Evolutionary conservation across 1,140 invertebrate species (phyloP), one percentile per base, ranked within the genome.

Genomic region (Streblospio benedicti): DNA sequence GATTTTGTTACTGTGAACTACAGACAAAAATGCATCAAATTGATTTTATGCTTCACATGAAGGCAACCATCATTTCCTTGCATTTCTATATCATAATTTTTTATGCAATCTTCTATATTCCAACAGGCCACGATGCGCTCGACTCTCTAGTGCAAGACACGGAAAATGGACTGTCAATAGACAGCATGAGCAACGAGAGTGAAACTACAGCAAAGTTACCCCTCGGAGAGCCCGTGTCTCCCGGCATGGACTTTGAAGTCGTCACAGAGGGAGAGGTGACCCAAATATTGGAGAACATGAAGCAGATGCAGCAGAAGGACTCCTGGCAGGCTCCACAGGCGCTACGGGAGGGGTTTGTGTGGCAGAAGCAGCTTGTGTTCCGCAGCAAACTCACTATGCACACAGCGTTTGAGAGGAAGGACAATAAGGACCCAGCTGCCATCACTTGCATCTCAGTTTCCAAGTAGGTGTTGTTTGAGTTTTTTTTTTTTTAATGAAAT

Each of bases 321-420:
- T 65, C 20, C 49, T 55, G 2, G 51, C 43, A 58, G 67, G 33
- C 27, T 35, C 20, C 47, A 28, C 47, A 9, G 47, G 49, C 62
- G 43, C 63, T 76, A 6, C 63, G 71, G 63, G 69, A 75, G 61
- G 70, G 87, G 45, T 90, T 91, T 71, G 87, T 88, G 65, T 98
- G 93, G 94, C 85, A 88, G 73, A 84, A 91, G 64, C 90, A 94
- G 73, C 81, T 98, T 54, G 86, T 96, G 51, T 93, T 97, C 73
- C 83, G 93, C 69, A 93, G 91, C 69, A 96, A 97, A 80, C 80
- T 99, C 60, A 98, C 94, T 16, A 97, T 98, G 93, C 95, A 99
- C 75, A 99, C 95, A 61, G 94, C 95, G 30, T 99, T 92, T 75
- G 93, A 97, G 80, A 81, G 94, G 23, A 90, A 92, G 72, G 94